Evolutionary conservation across 1,140 invertebrate species (phyloP).

Genomic region (Pissodes strobi): DNA sequence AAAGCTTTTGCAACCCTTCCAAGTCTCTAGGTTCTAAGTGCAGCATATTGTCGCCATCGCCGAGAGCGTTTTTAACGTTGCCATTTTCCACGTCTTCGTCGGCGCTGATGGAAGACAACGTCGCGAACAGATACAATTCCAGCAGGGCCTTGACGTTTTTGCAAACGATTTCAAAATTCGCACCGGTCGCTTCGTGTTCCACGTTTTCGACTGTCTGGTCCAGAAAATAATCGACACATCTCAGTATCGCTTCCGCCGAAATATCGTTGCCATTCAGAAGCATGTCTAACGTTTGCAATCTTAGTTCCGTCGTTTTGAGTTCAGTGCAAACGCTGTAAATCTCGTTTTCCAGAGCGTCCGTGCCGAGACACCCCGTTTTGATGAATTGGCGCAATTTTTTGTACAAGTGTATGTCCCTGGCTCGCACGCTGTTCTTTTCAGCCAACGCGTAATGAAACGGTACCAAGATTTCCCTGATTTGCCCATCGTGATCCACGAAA

Average conservation of each 20-base stretch:
- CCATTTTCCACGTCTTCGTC: slow-evolving; percentile 17
- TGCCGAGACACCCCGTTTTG: slow-evolving; percentile 61
- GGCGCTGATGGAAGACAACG: background rate
- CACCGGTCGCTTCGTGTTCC: slow-evolving; percentile 27
- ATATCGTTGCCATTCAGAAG: slow-evolving; percentile 67
- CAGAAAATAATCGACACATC: slow-evolving; percentile 59
- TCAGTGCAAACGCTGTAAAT: slow-evolving; percentile 63
- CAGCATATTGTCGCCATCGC: slow-evolving; percentile 10
- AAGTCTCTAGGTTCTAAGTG: slow-evolving; percentile 42
- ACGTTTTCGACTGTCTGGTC: slow-evolving; percentile 39
- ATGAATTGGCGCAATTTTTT: slow-evolving; percentile 75
- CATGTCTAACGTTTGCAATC: slow-evolving; percentile 73
- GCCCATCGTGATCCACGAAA: slow-evolving; percentile 81
- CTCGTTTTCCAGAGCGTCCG: slow-evolving; percentile 60
- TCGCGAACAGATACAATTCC: slow-evolving; percentile 48
- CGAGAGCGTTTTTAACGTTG: background rate
- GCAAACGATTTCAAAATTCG: slow-evolving; percentile 42
- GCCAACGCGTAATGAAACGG: slow-evolving; percentile 90
- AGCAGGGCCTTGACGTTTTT: slow-evolving; percentile 48
- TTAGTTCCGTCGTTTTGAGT: slow-evolving; percentile 75
- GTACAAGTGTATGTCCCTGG: slow-evolving; percentile 84
- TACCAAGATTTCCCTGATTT: slow-evolving; percentile 78
- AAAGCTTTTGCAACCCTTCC: slow-evolving; percentile 52
- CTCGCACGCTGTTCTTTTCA: slow-evolving; percentile 83
- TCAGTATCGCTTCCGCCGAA: slow-evolving; percentile 60